Conservation (phyloP, 2,113 vertebrate genomes). For the Dolichallabes microphthalmus region DNA sequence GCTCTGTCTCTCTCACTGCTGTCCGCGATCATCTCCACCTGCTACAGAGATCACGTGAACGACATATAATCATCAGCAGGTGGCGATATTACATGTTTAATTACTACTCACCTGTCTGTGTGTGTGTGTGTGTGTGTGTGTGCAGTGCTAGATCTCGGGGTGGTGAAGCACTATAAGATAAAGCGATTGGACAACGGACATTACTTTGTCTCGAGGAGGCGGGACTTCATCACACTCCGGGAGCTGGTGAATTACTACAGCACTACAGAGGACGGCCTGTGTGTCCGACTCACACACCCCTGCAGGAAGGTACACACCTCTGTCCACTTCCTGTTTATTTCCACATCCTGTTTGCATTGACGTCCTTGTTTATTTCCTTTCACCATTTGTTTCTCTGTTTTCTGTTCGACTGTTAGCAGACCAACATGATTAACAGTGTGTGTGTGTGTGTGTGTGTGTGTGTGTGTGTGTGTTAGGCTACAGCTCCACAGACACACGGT, state of each 20-base stretch:
- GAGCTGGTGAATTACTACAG: conserved; percentile 81
- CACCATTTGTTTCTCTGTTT: not conserved
- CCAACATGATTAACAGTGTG: not conserved
- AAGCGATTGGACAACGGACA: conserved; percentile 69
- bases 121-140: conserved; percentile 17
- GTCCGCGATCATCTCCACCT: too few relatives aligned
- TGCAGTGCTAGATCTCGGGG: conserved; percentile 77
- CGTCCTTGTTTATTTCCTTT: not conserved
- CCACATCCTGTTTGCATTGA: not conserved
- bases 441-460: conserved; percentile 14
- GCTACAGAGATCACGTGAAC: too few relatives aligned
- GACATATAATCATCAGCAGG: too few relatives aligned
- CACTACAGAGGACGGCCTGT: conserved; percentile 77
- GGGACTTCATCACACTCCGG: conserved; percentile 74
- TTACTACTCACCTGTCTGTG: too few relatives aligned
- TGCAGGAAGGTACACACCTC: conserved; percentile 81
- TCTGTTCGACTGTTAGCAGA: not conserved
- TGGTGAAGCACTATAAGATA: conserved; percentile 91
- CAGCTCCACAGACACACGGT: conserved; percentile 68
- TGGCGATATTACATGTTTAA: too few relatives aligned
- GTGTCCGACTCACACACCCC: conserved; percentile 75
- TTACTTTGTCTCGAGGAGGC: conserved; percentile 74
- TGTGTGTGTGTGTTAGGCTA: conserved; percentile 51
- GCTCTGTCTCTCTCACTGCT: too few relatives aligned
- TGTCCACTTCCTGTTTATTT: not conserved